Evolutionary conservation across 53 echinoderm and acorn worm species (phyloP), one percentile per base, ranked within the genome.

Genomic region (Antedon mediterranea): DNA sequence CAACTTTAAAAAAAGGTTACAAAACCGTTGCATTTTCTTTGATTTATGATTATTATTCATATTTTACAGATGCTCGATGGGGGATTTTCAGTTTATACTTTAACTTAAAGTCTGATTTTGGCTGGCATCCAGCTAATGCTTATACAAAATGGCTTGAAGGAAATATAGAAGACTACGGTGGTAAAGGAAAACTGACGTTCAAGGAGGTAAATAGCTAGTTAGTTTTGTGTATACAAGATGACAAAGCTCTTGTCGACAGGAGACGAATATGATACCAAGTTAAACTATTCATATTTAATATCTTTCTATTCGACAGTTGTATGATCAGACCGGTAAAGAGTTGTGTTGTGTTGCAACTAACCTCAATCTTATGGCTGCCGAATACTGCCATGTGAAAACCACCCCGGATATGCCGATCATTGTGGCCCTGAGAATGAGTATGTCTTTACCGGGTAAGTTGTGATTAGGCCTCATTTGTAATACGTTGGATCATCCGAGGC

Each of bases 331-430:
- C 3, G 32, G 34, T 7, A 76, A 33, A 20, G 76, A 76, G 28
- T 33, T 76, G 34, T 76, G 76, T n/a, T 32, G 32, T 13, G 34
- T 76, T 32, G 76, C 34, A 7, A 76, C 76, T 14, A 76, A 76
- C n/a, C 28, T 76, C 0, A 76, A 76, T 26, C 32, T 32, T 26
- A 76, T 76, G 76, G 28, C 32, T 4, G 34, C 76, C 14, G 76
- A 76, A 33, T 76, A 76, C 34, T 76, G 76, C 26, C 76, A 76
- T 23, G 76, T 76, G 76, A 76, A 76, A 33, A 76, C 76, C 6
- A 76, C 76, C 2, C 76, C 76, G 4, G 34, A 76, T 33, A 32
- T 76, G 76, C 76, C 32, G 28, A 33, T 76, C 4, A 32, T 32
- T 20, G 32, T 76, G 0, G 76, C 76, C 4, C 32, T 76, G 13